phyloP scores from a whole-genome alignment of 2,888 invertebrate species.

The Gisinianus flammeolus region DNA sequence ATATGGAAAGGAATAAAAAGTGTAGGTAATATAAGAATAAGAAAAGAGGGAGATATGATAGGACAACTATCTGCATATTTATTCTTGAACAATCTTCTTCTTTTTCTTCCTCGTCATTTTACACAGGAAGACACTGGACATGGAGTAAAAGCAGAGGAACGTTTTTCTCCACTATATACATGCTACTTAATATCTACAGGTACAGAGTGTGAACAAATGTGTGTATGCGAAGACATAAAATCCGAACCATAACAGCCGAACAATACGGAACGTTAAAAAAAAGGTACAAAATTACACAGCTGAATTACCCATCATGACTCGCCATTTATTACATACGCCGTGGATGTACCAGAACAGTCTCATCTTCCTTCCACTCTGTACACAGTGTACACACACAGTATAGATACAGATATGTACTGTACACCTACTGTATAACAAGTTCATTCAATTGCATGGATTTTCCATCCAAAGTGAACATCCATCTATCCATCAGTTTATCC shows the following conservation, averaged over 20 bases:
- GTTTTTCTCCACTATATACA: too few species aligned
- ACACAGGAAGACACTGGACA: too few species aligned
- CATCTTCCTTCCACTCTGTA: slow-evolving; percentile 19
- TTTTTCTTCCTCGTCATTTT: background rate
- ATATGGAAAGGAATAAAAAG: background rate
- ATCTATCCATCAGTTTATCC: background rate
- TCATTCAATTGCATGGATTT: slow-evolving; percentile 9
- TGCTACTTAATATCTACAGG: background rate
- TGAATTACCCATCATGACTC: slow-evolving; percentile 59
- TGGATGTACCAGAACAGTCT: background rate
- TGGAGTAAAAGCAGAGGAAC: too few species aligned
- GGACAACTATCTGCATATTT: background rate
- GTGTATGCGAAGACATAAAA: background rate
- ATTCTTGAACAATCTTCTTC: background rate
- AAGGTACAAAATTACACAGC: slow-evolving; percentile 58
- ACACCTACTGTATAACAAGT: too few species aligned
- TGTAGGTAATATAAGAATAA: too few species aligned
- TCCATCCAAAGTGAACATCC: background rate
- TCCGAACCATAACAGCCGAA: slow-evolving; percentile 22
- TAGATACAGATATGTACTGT: background rate
- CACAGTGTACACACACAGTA: background rate
- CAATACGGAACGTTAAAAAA: slow-evolving; percentile 41
- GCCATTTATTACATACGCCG: slow-evolving; percentile 45
- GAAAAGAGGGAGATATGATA: too few species aligned
- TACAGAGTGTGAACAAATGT: slow-evolving; percentile 13